Evolutionary conservation across 2,797 vertebrate genomes (phyloP).

Genomic region (Danio jaintianensis): DNA sequence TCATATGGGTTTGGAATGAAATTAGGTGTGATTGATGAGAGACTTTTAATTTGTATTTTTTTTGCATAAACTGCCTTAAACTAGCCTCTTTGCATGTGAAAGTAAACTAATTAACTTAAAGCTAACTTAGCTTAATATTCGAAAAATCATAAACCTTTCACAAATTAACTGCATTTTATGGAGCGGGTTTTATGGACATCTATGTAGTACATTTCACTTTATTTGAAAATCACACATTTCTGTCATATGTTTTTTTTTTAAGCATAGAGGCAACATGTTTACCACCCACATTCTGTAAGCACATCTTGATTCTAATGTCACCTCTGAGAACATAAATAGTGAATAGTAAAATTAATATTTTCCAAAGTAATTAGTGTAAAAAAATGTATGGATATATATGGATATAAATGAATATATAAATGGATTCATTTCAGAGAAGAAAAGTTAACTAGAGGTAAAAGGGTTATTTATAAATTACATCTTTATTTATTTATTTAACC

Average conservation of each 20-base stretch:
- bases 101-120: too few relatives aligned
- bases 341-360: too few relatives aligned
- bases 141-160: not conserved
- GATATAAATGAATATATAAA: too few relatives aligned
- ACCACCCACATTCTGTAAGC: not conserved
- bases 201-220: not conserved
- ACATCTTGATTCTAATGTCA: not conserved
- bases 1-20: not conserved
- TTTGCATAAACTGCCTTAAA: not conserved
- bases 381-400: too few relatives aligned
- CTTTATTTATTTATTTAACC: too few relatives aligned
- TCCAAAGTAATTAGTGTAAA: too few relatives aligned
- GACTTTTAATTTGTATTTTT: too few relatives aligned
- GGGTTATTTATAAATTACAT: too few relatives aligned
- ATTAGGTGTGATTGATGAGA: not conserved
- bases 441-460: too few relatives aligned
- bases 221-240: not conserved
- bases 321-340: not conserved
- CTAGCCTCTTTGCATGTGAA: not conserved
- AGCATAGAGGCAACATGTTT: not conserved
- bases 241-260: not conserved
- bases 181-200: not conserved
- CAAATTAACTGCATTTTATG: not conserved
- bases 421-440: too few relatives aligned
- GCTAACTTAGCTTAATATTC: slow-evolving; percentile 23